Conservation (phyloP, 2,888 invertebrate genomes). For the Serrognathus titanus region DNA sequence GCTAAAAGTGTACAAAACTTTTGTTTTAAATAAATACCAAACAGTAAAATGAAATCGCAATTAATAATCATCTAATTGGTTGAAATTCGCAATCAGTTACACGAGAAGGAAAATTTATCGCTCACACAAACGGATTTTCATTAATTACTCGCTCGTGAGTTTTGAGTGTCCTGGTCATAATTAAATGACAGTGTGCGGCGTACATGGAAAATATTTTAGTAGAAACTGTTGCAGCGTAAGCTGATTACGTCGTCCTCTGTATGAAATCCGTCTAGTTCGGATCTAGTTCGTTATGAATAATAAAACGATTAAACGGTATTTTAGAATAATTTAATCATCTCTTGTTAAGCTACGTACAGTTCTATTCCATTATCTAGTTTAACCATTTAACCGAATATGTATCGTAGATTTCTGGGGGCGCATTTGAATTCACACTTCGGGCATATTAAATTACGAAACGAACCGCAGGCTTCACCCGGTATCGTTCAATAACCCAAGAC, state of each 20-base stretch:
- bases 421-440: slow-evolving; percentile 2
- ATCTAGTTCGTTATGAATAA: slow-evolving; percentile 7
- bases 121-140: too few species aligned
- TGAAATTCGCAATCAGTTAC: too few species aligned
- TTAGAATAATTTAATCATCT: slow-evolving; percentile 14
- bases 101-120: too few species aligned
- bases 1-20: too few species aligned
- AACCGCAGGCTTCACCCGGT: background rate
- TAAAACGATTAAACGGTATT: slow-evolving; percentile 9
- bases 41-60: too few species aligned
- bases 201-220: too few species aligned
- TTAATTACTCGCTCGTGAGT: too few species aligned
- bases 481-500: too few species aligned
- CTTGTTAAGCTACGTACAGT: slow-evolving; percentile 3
- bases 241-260: background rate
- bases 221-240: background rate
- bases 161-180: too few species aligned
- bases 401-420: slow-evolving; percentile 4
- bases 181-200: too few species aligned
- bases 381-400: slow-evolving; percentile 11
- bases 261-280: background rate
- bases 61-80: too few species aligned
- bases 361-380: slow-evolving; percentile 15
- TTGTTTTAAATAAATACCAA: too few species aligned
- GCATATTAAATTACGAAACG: slow-evolving; percentile 3